Conservation (phyloP, 2,113 vertebrate genomes). For the Callopanchax toddi region DNA sequence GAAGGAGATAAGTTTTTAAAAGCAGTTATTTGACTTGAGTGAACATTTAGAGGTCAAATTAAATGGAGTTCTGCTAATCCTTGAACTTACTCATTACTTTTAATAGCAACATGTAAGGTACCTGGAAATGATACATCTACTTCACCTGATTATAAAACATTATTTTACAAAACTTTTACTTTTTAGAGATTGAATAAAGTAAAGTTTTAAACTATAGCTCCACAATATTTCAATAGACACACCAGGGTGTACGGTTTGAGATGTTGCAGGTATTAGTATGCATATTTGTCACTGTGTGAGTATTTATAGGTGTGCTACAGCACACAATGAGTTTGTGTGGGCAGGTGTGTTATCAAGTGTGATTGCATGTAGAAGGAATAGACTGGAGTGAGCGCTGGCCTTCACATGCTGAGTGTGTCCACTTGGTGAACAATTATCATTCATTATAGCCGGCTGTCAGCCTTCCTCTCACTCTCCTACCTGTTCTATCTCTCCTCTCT, state of each 20-base stretch:
- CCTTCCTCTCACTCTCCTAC: slow-evolving; percentile 29
- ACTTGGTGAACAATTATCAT: slow-evolving; percentile 77
- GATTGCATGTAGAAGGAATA: slow-evolving; percentile 37
- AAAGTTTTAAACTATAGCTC: too few relatives aligned
- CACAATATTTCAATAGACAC: neutral
- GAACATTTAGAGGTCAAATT: neutral
- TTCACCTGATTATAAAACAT: too few relatives aligned
- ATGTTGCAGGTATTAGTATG: neutral
- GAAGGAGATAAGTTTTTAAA: neutral
- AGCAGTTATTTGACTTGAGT: neutral
- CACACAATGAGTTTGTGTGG: neutral
- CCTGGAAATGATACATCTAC: neutral
- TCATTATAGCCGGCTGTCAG: slow-evolving; percentile 76
- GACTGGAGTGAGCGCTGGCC: slow-evolving; percentile 28
- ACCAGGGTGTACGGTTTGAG: neutral
- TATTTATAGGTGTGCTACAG: slow-evolving; percentile 2
- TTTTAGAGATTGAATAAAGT: too few relatives aligned
- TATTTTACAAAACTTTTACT: too few relatives aligned
- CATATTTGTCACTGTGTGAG: too few relatives aligned
- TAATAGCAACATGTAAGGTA: too few relatives aligned
- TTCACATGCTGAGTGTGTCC: slow-evolving; percentile 43
- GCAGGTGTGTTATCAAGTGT: slow-evolving; percentile 23
- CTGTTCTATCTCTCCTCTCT: slow-evolving; percentile 13
- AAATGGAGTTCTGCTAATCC: neutral
- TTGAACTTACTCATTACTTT: neutral